A percentile compares a stretch with the other conserved stretches of the same genome.
These are phyloP conservation scores for Tetramorium alpestre DNA, from an alignment of 1,140 invertebrate genomes.

Conservation along the genomic window DNA sequence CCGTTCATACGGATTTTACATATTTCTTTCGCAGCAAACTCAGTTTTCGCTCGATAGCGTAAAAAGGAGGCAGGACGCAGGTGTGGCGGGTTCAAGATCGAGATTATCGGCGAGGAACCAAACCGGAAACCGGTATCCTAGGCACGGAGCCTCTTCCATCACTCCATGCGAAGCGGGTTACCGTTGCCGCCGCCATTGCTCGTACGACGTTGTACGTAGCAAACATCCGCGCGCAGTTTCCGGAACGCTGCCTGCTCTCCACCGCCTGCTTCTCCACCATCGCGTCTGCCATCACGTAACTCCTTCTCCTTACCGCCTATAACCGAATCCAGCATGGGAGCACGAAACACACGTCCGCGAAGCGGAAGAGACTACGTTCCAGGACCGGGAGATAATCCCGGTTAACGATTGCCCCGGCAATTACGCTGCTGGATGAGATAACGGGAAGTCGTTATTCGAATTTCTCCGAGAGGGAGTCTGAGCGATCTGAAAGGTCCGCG, in stretches of 20 bases:
- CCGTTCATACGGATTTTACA: constrained; percentile 62
- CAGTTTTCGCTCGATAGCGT: constrained; percentile 39
- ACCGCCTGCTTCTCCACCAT: constrained; percentile 40
- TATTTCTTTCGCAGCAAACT: constrained; percentile 60
- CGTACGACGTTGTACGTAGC: constrained; percentile 70
- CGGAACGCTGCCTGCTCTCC: constrained; percentile 71
- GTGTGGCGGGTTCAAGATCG: constrained; percentile 77
- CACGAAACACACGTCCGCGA: constrained; percentile 75
- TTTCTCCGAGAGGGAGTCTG: constrained; percentile 37
- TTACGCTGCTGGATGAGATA: constrained; percentile 71
- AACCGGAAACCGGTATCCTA: constrained; percentile 78
- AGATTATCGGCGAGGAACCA: constrained; percentile 81
- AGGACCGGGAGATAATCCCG: constrained; percentile 80
- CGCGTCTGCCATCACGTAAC: constrained; percentile 48
- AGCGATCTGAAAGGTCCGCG: constrained; percentile 38
- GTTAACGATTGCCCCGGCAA: constrained; percentile 82
- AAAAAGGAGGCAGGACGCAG: constrained; percentile 69
- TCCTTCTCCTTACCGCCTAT: constrained; percentile 66
- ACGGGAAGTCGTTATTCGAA: constrained; percentile 58
- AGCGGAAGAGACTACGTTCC: constrained; percentile 52
- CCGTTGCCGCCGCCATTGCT: constrained; percentile 74
- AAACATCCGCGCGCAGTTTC: constrained; percentile 78
- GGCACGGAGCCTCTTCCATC: constrained; percentile 80
- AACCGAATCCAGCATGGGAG: constrained; percentile 73
- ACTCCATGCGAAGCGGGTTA: constrained; percentile 72